Conservation (phyloP, 2,113 vertebrate species). For the Microcebus griseorufus region DNA sequence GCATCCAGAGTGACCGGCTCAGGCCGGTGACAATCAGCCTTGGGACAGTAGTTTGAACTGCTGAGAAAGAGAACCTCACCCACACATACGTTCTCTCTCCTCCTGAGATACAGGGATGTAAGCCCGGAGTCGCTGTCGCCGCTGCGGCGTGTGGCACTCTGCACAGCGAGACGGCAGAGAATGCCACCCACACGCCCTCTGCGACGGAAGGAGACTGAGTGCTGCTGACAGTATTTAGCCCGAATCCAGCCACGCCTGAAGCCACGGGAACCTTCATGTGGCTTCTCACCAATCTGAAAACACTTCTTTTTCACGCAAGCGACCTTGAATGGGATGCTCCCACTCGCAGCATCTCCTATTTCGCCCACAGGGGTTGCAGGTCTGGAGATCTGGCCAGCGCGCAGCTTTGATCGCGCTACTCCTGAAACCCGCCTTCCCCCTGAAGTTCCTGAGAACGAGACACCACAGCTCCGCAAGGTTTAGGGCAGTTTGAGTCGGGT, state of each 20-base stretch:
- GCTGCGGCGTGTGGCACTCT: fast-evolving
- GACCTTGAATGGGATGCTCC: not conserved
- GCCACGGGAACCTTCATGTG: fast-evolving
- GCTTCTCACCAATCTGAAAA: not conserved
- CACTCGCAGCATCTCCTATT: not conserved
- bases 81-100: not conserved
- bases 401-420: not conserved
- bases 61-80: not conserved
- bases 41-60: not conserved
- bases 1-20: not conserved
- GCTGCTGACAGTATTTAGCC: not conserved
- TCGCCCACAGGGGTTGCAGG: not conserved
- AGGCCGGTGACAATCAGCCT: not conserved
- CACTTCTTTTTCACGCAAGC: not conserved
- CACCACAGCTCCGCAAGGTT: not conserved
- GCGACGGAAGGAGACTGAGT: not conserved
- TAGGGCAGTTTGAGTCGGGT: not conserved
- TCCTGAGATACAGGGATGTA: not conserved
- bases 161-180: not conserved
- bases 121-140: too few relatives aligned
- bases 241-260: not conserved
- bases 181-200: too few relatives aligned
- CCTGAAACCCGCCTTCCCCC: not conserved
- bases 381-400: not conserved
- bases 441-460: not conserved